A percentile compares a stretch with the other conserved stretches of the same genome.
Evolutionary conservation across 2,888 invertebrate genomes (phyloP).

Genomic region (Zhuqinia jingwanae): DNA sequence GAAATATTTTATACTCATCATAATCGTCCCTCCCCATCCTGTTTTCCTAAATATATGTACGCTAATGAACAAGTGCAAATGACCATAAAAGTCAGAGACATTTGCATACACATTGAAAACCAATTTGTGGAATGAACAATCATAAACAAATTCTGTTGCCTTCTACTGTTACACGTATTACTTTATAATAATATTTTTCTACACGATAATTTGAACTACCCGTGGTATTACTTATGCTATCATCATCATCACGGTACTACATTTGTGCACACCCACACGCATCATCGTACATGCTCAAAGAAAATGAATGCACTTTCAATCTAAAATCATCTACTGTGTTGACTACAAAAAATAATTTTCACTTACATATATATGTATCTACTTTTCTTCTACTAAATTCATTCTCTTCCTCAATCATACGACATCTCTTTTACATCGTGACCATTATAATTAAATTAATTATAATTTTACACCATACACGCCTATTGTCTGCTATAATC

Average conservation of each 20-base stretch:
- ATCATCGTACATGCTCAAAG: neutral
- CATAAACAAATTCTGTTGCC: conserved; percentile 1
- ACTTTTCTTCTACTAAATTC: neutral
- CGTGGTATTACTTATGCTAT: neutral
- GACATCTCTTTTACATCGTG: too few species aligned
- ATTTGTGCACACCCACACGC: neutral
- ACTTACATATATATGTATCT: neutral
- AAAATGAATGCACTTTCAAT: conserved; percentile 12
- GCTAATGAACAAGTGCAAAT: neutral
- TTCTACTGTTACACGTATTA: neutral
- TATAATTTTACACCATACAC: too few species aligned
- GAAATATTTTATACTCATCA: neutral
- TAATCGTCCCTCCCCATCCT: neutral
- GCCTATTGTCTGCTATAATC: too few species aligned
- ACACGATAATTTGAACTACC: conserved; percentile 46
- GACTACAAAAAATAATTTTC: conserved; percentile 62
- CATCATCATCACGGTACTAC: neutral
- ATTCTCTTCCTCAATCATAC: neutral
- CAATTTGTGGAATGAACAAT: conserved; percentile 52
- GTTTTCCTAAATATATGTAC: too few species aligned
- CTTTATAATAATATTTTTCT: conserved; percentile 20
- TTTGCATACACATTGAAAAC: neutral
- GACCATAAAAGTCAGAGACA: neutral
- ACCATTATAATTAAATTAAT: too few species aligned
- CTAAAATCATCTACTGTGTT: conserved; percentile 32